Evolutionary conservation across 2,888 invertebrate genomes (phyloP).

Genomic region (Julus scandinavius): DNA sequence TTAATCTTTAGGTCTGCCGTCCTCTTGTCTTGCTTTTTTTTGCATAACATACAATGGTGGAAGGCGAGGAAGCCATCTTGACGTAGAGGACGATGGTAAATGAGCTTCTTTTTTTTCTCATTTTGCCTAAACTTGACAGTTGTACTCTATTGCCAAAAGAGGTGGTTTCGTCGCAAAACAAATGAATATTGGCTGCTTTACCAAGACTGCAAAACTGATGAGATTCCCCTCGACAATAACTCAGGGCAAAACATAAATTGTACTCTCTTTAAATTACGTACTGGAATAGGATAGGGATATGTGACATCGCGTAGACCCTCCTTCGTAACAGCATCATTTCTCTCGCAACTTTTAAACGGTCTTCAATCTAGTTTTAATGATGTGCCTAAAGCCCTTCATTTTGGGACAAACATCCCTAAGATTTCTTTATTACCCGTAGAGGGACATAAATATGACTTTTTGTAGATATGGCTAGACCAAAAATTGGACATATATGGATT

Average conservation of each 20-base stretch:
- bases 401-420: neutral
- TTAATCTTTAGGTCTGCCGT: neutral
- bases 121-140: slow-evolving; percentile 43
- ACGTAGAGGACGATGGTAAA: neutral
- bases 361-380: neutral
- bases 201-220: slow-evolving; percentile 15
- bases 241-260: slow-evolving; percentile 35
- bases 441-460: too few species aligned
- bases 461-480: too few species aligned
- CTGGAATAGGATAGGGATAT: neutral
- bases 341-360: neutral
- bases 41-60: neutral
- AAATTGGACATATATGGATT: too few species aligned
- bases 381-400: neutral
- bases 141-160: slow-evolving; percentile 32
- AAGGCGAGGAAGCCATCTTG: neutral
- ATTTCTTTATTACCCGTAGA: too few species aligned
- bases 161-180: slow-evolving; percentile 8
- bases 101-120: slow-evolving; percentile 22
- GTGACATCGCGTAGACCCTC: neutral
- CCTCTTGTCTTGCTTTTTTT: neutral
- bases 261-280: neutral
- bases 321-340: neutral
- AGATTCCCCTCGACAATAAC: slow-evolving; percentile 45
- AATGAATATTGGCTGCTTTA: slow-evolving; percentile 12